Evolutionary conservation across 2,113 vertebrate species (phyloP).

Genomic region (Girardinichthys multiradiatus): DNA sequence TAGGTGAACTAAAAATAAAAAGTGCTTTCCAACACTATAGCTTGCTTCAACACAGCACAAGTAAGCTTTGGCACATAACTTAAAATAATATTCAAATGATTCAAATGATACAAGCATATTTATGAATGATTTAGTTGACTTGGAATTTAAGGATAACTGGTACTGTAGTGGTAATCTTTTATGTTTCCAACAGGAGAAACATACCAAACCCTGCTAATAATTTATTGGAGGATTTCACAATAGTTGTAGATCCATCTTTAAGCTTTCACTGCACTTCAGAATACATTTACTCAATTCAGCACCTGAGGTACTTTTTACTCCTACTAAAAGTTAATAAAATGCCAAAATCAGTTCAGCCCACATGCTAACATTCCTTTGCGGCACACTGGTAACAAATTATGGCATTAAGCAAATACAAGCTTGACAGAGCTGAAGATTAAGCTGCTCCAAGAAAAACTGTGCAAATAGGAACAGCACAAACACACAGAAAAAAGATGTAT

Average conservation of each 20-base stretch:
- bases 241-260: not conserved
- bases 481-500: not conserved
- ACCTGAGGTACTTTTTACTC: not conserved
- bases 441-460: not conserved
- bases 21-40: not conserved
- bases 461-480: not conserved
- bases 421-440: not conserved
- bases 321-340: not conserved
- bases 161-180: slow-evolving; percentile 2
- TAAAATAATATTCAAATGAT: no score
- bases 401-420: not conserved
- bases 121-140: not conserved
- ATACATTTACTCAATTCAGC: not conserved
- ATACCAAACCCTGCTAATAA: slow-evolving; percentile 6
- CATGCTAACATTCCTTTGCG: not conserved
- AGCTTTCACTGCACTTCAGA: slow-evolving; percentile 7
- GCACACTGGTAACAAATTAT: not conserved
- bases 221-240: slow-evolving; percentile 8
- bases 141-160: no score
- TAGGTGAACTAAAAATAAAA: no score
- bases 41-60: not conserved
- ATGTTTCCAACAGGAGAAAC: slow-evolving; percentile 7
- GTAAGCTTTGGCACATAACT: not conserved
- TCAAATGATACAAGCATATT: not conserved
- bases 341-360: not conserved